Percentiles rank a stretch among this genome's conserved stretches.
phyloP scores from a whole-genome alignment of 2,797 vertebrate genomes.

The Pseudomugil tenellus region DNA sequence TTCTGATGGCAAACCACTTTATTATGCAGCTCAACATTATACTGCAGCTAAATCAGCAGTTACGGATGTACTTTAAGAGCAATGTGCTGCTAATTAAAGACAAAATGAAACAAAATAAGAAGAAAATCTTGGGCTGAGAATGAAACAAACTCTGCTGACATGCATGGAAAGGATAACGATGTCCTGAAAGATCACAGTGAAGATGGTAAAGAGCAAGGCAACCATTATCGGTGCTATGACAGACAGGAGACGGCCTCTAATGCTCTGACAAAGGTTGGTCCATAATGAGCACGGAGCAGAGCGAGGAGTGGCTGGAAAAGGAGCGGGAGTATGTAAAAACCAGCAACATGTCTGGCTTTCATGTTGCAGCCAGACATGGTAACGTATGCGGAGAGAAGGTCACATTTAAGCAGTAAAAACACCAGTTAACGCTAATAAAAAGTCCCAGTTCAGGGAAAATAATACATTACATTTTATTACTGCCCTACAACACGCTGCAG shows the following conservation, averaged over 20 bases:
- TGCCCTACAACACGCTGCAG: too few relatives aligned
- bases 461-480: too few relatives aligned
- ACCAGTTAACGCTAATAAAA: constrained; percentile 6
- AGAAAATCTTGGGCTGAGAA: constrained; percentile 22
- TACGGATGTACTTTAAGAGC: constrained; percentile 37
- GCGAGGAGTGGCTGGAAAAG: constrained; percentile 24
- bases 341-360: constrained; percentile 31
- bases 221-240: constrained; percentile 64
- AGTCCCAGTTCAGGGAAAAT: constrained; percentile 17
- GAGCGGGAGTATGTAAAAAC: constrained; percentile 36
- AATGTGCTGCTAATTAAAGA: constrained; percentile 38
- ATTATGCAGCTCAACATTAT: constrained; percentile 43
- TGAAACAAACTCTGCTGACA: constrained; percentile 20
- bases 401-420: constrained; percentile 44
- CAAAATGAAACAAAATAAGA: constrained; percentile 18
- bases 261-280: constrained; percentile 54
- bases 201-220: constrained; percentile 62
- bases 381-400: constrained; percentile 35
- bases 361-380: constrained; percentile 25
- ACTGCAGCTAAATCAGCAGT: constrained; percentile 62
- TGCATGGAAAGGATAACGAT: constrained; percentile 60
- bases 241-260: constrained; percentile 58
- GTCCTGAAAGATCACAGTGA: constrained; percentile 70
- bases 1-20: constrained; percentile 61
- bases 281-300: constrained; percentile 58